Base-by-base conservation (phyloP, 2,888 invertebrate genomes). In the Drosophila helvetica region DNA sequence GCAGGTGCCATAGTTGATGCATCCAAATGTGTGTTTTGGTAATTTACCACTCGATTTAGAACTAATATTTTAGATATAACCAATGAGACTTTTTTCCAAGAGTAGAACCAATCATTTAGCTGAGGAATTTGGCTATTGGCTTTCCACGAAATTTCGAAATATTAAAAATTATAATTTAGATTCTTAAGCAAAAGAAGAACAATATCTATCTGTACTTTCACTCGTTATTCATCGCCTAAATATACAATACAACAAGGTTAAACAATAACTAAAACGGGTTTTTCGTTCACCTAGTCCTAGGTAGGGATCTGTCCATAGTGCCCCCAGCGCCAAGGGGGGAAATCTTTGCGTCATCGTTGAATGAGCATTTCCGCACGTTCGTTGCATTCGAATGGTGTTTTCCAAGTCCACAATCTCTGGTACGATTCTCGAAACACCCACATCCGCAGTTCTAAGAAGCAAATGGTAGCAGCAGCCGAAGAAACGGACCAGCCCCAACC, bases 371-470 rank as follows among this genome's bases (percentile, higher is more conserved):
- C 88, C 85, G 79, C 88, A 86, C 86, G 86, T 86, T 79, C 80
- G 56, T 25, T 62, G 72, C 76, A 78, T 84, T 79, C 75, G 60
- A 73, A 62, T 69, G 70, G 61, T 56, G 67, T 72, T 77, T 73
- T 75, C 76, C 68, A 70, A 71, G 70, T 60, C 38, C 67, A 30
- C 66, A 81, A 78, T 74, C 75, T 71, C 43, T 25, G 62, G 60
- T 18, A 66, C 68, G 58, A 67, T 57, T 30, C 74, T 69, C 51
- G 25, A 60, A 63, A 50, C 57, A 51, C 67, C 59, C 63, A 81
- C 84, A 90, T 90, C 90, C 89, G 90, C 87, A 85, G 79, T 90
- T 90, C 90, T 88, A 63, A 86, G 90, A 90, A 90, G 80, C 86
- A 81, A 80, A 77, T 77, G 77, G 81, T 79, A 76, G 75, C 79